These are phyloP conservation scores for Gonatopus flavifemur DNA, from an alignment of 1,140 invertebrate genomes.

Conservation along the genomic window DNA sequence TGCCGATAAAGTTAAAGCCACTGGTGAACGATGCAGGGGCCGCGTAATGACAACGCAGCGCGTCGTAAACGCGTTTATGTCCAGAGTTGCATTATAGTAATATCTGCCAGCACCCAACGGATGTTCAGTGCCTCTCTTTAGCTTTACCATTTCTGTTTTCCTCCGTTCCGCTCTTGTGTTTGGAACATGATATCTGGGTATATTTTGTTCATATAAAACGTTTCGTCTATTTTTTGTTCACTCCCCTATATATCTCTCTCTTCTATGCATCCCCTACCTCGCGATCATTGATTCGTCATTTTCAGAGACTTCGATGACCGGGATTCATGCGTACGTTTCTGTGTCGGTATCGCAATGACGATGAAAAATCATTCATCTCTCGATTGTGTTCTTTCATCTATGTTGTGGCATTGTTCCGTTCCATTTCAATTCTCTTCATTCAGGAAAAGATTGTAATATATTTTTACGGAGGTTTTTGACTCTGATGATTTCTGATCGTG, in stretches of 20 bases:
- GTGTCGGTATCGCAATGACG: too few relatives aligned
- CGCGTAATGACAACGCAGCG: conserved; percentile 58
- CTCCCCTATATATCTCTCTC: conserved; percentile 13
- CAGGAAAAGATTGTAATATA: too few relatives aligned
- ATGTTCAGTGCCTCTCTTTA: conserved; percentile 41
- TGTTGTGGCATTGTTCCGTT: too few relatives aligned
- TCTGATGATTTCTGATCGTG: too few relatives aligned
- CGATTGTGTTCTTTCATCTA: too few relatives aligned
- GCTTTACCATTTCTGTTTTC: conserved; percentile 24
- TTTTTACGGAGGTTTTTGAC: too few relatives aligned
- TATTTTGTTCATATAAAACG: conserved; percentile 11
- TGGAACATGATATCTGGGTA: too few relatives aligned
- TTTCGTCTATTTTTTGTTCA: conserved; percentile 9
- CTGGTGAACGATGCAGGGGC: conserved; percentile 51
- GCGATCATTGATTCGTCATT: too few relatives aligned
- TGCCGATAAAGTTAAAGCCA: conserved; percentile 57
- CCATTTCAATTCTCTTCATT: too few relatives aligned
- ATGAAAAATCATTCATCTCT: too few relatives aligned
- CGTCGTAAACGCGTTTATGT: conserved; percentile 60
- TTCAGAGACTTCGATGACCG: too few relatives aligned
- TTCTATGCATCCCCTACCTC: neutral
- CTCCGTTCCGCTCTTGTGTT: neutral
- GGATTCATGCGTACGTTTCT: too few relatives aligned
- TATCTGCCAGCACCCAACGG: conserved; percentile 47
- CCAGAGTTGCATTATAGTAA: conserved; percentile 57